Percentiles rank a stretch among this genome's conserved stretches.
phyloP scores from a whole-genome alignment of 30 jellyfish, hydroid and myxozoan species.

The Nemopilema nomurai region DNA sequence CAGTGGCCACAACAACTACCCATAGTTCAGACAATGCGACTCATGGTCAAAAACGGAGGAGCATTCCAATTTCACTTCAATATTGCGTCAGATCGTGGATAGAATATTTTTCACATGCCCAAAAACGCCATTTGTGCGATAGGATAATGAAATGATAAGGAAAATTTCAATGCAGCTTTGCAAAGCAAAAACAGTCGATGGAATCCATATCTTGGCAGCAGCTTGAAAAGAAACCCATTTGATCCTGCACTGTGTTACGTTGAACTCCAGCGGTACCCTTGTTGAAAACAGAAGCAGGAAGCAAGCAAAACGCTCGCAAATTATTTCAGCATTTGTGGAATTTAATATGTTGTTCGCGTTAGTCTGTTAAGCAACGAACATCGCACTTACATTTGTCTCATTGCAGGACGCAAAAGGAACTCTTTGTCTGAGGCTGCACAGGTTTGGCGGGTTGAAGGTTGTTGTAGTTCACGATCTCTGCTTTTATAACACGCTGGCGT shows the following conservation, averaged over 20 bases:
- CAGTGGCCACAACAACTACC: too few species aligned
- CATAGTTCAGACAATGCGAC: too few species aligned
- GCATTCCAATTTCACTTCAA: too few species aligned
- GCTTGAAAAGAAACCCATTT: not conserved
- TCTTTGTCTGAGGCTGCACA: conserved; percentile 71
- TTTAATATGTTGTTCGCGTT: not conserved
- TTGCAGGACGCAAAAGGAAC: conserved; percentile 84
- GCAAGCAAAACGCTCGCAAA: not conserved
- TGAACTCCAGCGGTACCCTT: not conserved
- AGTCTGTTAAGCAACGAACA: not conserved
- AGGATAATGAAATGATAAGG: too few species aligned
- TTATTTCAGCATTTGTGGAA: not conserved
- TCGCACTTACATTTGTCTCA: conserved; percentile 1
- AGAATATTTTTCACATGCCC: too few species aligned
- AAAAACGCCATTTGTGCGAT: too few species aligned
- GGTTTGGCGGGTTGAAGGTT: conserved; percentile 74
- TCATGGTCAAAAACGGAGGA: too few species aligned
- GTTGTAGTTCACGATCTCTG: conserved; percentile 88
- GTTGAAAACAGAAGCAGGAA: not conserved
- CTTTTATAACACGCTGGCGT: conserved; percentile 79
- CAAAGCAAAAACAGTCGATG: too few species aligned
- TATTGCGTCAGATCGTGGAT: too few species aligned
- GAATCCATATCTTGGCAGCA: not conserved
- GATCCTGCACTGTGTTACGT: not conserved
- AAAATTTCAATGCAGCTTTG: too few species aligned